These are phyloP conservation scores for Gavia stellata DNA, from an alignment of 2,113 vertebrate genomes.

Conservation along the genomic window DNA sequence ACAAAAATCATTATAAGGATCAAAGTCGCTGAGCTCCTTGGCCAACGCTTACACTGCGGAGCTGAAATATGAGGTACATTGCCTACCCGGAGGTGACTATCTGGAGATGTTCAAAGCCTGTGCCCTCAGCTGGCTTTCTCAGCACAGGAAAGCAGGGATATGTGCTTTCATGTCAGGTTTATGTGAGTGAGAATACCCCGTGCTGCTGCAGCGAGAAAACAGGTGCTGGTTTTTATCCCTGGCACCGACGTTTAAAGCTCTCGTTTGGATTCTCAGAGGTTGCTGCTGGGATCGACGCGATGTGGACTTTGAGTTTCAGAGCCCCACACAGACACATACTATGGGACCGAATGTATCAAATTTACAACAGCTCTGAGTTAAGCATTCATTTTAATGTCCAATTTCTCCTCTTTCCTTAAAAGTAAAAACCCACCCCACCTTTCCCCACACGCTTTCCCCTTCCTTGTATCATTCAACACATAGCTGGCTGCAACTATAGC, in stretches of 20 bases:
- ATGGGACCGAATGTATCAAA: neutral
- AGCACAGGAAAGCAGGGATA: neutral
- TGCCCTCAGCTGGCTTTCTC: neutral
- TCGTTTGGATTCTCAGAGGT: neutral
- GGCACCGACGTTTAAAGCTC: neutral
- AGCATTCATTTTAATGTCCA: neutral
- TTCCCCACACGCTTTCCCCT: neutral
- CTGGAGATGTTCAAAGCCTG: neutral
- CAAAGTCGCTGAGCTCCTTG: neutral
- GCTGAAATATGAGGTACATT: neutral
- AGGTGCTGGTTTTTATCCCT: neutral
- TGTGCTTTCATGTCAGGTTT: neutral
- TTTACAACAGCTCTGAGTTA: neutral
- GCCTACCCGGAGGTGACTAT: neutral
- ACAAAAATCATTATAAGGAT: conserved; percentile 10
- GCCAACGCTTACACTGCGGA: rapidly evolving
- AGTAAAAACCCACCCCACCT: neutral
- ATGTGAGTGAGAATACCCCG: neutral
- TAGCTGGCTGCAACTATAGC: neutral
- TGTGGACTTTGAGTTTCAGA: neutral
- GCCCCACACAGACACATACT: neutral
- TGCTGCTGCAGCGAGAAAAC: conserved; percentile 6
- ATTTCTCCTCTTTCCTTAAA: neutral
- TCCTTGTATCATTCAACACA: neutral
- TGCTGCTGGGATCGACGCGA: neutral